phyloP scores from a whole-genome alignment of 2,113 vertebrate species.

The Addax nasomaculatus region DNA sequence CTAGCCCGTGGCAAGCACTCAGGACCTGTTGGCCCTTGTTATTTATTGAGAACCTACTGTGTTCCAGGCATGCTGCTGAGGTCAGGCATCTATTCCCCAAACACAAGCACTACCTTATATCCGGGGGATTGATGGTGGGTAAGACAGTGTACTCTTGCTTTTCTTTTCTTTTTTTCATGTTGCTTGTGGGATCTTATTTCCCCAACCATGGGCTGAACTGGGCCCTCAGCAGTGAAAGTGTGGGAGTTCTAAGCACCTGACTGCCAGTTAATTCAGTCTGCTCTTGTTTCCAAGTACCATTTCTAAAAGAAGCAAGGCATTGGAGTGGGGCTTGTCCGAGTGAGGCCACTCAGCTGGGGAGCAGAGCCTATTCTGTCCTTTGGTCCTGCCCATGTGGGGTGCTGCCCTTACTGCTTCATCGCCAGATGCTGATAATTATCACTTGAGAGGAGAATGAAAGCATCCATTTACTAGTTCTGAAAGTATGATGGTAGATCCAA shows the following conservation, averaged over 20 bases:
- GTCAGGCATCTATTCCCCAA: neutral
- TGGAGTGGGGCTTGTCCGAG: neutral
- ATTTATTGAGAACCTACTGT: neutral
- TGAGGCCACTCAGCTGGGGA: fast-evolving
- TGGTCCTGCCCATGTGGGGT: fast-evolving
- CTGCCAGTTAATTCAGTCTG: neutral
- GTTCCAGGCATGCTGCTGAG: fast-evolving
- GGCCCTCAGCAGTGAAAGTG: neutral
- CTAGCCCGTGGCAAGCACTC: neutral
- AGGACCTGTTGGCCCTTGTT: fast-evolving
- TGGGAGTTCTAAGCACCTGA: neutral
- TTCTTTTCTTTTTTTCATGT: neutral
- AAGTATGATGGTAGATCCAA: neutral
- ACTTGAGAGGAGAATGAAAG: neutral
- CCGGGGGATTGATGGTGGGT: fast-evolving
- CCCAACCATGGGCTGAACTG: neutral
- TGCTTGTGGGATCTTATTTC: neutral
- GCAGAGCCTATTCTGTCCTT: fast-evolving
- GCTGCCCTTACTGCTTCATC: fast-evolving
- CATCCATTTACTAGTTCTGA: neutral
- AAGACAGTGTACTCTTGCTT: neutral
- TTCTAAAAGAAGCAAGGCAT: neutral
- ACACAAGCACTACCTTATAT: fast-evolving
- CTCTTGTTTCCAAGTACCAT: neutral
- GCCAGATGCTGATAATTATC: neutral